These are phyloP conservation scores for Channa maculata DNA, from an alignment of 2,113 vertebrate species.

Conservation along the genomic window DNA sequence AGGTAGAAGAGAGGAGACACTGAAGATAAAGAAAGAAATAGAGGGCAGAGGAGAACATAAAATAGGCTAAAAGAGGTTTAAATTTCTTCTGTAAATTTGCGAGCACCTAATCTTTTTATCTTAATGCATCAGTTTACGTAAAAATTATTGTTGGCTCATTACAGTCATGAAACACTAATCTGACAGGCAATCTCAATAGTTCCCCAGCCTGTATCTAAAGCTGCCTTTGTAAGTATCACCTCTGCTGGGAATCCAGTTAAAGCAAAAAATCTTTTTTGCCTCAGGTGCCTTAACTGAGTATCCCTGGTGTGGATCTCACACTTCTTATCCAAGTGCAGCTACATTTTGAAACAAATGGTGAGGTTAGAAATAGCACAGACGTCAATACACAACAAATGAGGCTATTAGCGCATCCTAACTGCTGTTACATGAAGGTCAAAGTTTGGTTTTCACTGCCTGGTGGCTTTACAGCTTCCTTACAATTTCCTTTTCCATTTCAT, in stretches of 20 bases:
- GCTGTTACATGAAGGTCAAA: conserved; percentile 27
- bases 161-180: conserved; percentile 19
- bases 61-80: conserved; percentile 7
- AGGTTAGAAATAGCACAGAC: conserved; percentile 2
- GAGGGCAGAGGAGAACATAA: neutral
- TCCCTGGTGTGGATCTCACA: conserved; percentile 27
- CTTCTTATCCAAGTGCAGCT: conserved; percentile 18
- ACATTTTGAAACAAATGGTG: conserved; percentile 24
- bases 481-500: neutral
- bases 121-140: conserved; percentile 30
- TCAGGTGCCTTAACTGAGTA: conserved; percentile 20
- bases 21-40: too few relatives aligned
- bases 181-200: conserved; percentile 29
- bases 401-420: conserved; percentile 2
- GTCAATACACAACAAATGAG: conserved; percentile 11
- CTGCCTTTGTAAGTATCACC: conserved; percentile 9
- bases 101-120: conserved; percentile 12
- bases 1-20: neutral
- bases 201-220: conserved; percentile 32
- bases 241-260: conserved; percentile 29
- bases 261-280: conserved; percentile 19
- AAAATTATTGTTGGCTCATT: conserved; percentile 16
- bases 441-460: conserved; percentile 3
- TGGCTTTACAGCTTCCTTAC: neutral
- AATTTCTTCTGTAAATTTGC: neutral